Percentiles rank a stretch among this genome's conserved stretches.
phyloP scores from a whole-genome alignment of 1,140 invertebrate species.

The Lepidurus couesii region DNA sequence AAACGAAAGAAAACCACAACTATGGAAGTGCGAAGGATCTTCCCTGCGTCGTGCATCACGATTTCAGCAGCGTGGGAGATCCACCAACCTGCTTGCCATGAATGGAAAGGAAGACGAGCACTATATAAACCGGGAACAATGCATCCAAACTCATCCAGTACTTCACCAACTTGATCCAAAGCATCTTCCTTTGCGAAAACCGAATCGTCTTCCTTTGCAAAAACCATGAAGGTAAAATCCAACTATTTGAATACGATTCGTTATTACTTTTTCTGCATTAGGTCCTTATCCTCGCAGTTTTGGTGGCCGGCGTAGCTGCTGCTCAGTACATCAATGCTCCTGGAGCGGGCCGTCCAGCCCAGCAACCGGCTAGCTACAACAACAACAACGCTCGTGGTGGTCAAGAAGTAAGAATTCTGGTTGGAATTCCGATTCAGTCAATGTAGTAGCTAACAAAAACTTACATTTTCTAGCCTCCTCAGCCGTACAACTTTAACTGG shows the following conservation, averaged over 20 bases:
- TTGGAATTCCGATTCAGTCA: background rate
- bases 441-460: too few relatives aligned
- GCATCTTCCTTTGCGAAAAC: too few relatives aligned
- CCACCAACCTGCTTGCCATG: background rate
- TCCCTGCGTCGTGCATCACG: background rate
- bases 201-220: too few relatives aligned
- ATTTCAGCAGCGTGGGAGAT: background rate
- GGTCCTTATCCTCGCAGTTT: background rate
- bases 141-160: background rate
- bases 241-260: background rate
- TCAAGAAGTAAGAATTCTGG: background rate
- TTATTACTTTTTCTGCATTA: background rate
- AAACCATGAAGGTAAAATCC: background rate
- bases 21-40: background rate
- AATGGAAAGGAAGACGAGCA: slow-evolving; percentile 16
- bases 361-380: background rate
- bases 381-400: background rate
- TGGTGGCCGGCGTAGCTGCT: background rate
- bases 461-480: background rate
- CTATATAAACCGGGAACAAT: background rate
- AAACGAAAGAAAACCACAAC: background rate
- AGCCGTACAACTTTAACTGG: slow-evolving; percentile 13
- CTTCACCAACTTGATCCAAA: background rate
- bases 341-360: background rate
- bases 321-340: background rate